Base-by-base conservation (phyloP, 1,140 invertebrate genomes). In the Thaumatotibia leucotreta region DNA sequence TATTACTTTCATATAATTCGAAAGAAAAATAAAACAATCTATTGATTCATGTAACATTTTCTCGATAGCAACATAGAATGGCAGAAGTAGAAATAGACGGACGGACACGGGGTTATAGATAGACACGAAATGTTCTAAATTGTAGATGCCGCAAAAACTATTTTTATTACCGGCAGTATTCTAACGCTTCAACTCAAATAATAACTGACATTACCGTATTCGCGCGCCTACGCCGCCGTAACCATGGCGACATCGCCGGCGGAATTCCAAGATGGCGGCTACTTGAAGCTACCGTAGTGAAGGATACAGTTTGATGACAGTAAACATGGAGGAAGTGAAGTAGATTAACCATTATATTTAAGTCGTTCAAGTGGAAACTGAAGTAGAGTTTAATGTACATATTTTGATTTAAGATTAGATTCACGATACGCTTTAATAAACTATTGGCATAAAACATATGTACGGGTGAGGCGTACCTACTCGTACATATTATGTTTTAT, bases 281-380 rank as follows among this genome's bases (percentile, higher is more conserved):
- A 8, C 10, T 54, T 54, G 2, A 27, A 58, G 52, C 52, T 58
- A 58, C 52, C 52, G 52, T 0, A 27, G 24, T 58, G 52, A 58
- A 58, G 52, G 52, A 58, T 58, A 58, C 23, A 27, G 23, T 58
- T 31, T 31, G 52, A 54, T 6, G 50, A 58, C 27, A 58, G 52
- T 58, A 58, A 58, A 27, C 24, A 58, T 27, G n/a, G 24, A 27
- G 52, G 52, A 58, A 27, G 52, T 58, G n/a, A 27, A 31, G 10
- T 27, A 58, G 52, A 58, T 58, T 29, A 27, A 58, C 52, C 52
- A 58, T 58, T 58, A 58, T 27, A n/a, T 27, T 27, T 45, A 45
- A 58, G 1, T 31, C 52, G 52, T 29, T 31, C 23, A 58, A 27
- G 52, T 27, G 52, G 24, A 27, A 20, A 45, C 9, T 54, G 22